Conservation (phyloP, 2,797 vertebrate genomes). For the Tapirus indicus region DNA sequence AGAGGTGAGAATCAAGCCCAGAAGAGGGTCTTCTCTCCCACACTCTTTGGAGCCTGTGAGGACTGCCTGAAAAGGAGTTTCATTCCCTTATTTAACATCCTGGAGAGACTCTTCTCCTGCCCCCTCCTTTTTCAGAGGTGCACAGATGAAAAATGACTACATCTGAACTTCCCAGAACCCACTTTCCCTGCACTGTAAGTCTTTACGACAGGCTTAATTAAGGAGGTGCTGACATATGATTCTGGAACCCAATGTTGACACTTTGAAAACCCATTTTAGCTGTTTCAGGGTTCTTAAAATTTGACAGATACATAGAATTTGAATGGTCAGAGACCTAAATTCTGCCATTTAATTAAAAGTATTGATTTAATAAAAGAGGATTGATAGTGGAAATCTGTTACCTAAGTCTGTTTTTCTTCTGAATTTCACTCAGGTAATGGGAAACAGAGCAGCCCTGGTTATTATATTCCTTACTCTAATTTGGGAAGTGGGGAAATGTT, state of each 20-base stretch:
- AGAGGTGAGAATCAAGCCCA: not conserved
- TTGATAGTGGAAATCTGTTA: not conserved
- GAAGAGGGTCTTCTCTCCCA: not conserved
- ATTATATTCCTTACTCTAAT: not conserved
- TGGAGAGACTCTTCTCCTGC: not conserved
- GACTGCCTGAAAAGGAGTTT: not conserved
- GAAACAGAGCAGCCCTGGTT: not conserved
- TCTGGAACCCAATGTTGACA: not conserved
- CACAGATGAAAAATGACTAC: not conserved
- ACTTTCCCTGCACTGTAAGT: not conserved
- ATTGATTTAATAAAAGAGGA: not conserved
- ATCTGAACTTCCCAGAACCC: not conserved
- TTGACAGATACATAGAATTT: not conserved
- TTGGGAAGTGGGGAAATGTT: not conserved
- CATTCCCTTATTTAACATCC: not conserved
- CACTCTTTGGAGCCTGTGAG: not conserved
- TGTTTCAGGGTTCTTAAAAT: not conserved
- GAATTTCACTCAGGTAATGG: not conserved
- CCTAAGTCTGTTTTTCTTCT: not conserved
- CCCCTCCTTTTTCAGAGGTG: not conserved
- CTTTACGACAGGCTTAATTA: not conserved
- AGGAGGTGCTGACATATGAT: not conserved
- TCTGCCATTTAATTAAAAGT: not conserved
- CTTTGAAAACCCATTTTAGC: not conserved
- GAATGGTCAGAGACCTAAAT: not conserved